Percentiles rank a stretch among this genome's conserved stretches.
Conservation (phyloP, 2,113 vertebrate genomes). For the Pterocles orientalis region DNA sequence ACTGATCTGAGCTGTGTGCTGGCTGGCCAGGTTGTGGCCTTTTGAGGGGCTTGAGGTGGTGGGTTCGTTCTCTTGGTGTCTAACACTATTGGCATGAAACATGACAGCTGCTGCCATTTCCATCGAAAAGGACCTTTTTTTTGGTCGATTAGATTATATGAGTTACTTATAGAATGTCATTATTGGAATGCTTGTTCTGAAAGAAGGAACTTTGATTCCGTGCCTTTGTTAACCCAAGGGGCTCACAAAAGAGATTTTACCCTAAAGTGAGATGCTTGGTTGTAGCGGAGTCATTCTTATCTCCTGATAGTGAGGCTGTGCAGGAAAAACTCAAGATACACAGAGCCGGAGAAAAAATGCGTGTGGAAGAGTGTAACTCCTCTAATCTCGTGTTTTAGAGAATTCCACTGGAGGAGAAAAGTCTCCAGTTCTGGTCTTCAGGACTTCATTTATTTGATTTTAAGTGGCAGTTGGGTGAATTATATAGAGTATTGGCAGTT, state of each 20-base stretch:
- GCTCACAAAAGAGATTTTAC: background rate
- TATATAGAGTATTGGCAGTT: background rate
- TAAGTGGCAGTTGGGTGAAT: background rate
- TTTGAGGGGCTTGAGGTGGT: background rate
- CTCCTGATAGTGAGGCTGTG: background rate
- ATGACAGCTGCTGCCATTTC: background rate
- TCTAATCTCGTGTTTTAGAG: background rate
- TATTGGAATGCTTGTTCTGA: background rate
- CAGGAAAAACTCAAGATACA: background rate
- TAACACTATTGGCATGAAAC: background rate
- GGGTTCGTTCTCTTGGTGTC: accelerated
- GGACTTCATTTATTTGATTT: background rate
- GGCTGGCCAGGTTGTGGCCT: background rate
- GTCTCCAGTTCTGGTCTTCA: background rate
- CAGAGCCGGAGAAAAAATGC: accelerated
- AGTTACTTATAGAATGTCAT: background rate
- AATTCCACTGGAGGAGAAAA: background rate
- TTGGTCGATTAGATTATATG: background rate
- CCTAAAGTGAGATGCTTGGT: accelerated
- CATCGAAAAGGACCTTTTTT: too few species aligned
- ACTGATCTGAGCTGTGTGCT: background rate
- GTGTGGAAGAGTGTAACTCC: background rate
- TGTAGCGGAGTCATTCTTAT: background rate
- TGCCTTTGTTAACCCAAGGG: background rate
- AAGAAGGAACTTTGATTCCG: background rate